phyloP scores from a whole-genome alignment of 2,113 vertebrate genomes.

The Myotis brandtii region DNA sequence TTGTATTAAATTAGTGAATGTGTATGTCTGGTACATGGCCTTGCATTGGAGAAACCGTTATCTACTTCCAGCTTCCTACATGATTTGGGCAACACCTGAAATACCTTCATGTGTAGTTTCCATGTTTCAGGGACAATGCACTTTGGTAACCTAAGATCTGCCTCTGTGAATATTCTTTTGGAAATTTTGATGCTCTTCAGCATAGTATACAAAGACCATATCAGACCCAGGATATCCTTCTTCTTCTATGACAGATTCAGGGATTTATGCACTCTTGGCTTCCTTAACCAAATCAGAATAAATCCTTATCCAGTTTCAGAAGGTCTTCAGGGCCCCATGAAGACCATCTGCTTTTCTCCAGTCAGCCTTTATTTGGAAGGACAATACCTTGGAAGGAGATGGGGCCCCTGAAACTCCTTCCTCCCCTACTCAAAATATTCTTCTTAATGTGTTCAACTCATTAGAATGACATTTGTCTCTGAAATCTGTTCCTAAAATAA shows the following conservation, averaged over 20 bases:
- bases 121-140: not conserved
- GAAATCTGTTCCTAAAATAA: constrained; percentile 26
- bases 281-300: not conserved
- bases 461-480: constrained; percentile 6
- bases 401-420: not conserved
- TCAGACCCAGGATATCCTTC: not conserved
- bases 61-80: not conserved
- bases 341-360: not conserved
- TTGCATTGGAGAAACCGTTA: not conserved
- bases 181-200: not conserved
- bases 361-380: not conserved
- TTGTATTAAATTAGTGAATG: not conserved
- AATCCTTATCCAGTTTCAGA: not conserved
- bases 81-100: not conserved
- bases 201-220: not conserved
- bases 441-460: not conserved
- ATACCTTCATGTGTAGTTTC: not conserved
- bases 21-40: not conserved
- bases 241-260: not conserved
- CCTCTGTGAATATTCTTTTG: not conserved
- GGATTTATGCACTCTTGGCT: not conserved
- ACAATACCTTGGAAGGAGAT: not conserved
- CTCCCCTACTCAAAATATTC: not conserved
- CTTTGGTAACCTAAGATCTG: not conserved
- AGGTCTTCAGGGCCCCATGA: not conserved